A percentile compares a stretch with the other conserved stretches of the same genome.
phyloP scores from a whole-genome alignment of 2,113 vertebrate genomes.

The Numida meleagris region DNA sequence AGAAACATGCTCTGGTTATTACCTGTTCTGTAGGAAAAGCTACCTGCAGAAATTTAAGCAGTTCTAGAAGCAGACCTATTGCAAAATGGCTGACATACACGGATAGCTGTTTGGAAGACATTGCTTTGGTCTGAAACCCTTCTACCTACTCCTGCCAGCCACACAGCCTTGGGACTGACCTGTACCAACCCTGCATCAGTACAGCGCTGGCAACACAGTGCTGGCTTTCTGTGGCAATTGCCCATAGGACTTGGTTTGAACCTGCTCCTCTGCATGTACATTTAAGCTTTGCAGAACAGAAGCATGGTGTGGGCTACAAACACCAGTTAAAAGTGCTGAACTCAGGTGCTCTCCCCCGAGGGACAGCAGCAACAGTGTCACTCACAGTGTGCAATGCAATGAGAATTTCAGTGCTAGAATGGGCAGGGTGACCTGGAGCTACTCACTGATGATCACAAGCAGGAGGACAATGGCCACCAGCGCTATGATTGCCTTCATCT shows the following conservation, averaged over 20 bases:
- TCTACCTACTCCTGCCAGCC: not conserved
- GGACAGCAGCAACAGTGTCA: not conserved
- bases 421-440: not conserved
- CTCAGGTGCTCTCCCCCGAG: not conserved
- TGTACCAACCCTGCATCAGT: not conserved
- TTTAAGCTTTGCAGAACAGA: not conserved
- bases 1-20: not conserved
- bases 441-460: constrained; percentile 95
- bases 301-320: not conserved
- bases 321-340: fast-evolving
- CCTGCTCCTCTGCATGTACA: fast-evolving
- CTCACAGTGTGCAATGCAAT: fast-evolving
- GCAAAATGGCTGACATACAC: fast-evolving
- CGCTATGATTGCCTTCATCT: constrained; percentile 94
- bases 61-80: not conserved
- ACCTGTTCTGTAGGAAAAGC: not conserved
- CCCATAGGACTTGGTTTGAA: not conserved
- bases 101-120: not conserved
- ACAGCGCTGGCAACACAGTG: not conserved
- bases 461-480: constrained; percentile 87
- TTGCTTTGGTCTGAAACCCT: not conserved
- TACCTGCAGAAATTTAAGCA: not conserved
- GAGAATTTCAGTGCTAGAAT: fast-evolving
- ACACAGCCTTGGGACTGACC: not conserved
- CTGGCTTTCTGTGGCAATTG: not conserved